phyloP scores from a whole-genome alignment of 2,797 vertebrate genomes.

The Sebastes elongatus region DNA sequence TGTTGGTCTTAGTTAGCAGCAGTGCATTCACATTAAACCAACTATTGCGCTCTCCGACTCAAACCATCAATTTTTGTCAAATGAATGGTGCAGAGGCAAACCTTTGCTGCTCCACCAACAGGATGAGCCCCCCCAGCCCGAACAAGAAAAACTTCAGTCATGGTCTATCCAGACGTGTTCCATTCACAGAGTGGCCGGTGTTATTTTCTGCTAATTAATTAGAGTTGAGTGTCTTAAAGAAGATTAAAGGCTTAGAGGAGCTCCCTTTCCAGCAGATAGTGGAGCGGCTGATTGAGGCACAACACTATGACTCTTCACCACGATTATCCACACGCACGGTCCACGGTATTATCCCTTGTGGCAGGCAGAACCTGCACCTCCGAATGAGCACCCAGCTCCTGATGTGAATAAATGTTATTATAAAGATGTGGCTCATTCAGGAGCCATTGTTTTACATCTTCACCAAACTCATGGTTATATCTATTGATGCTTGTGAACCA shows the following conservation, averaged over 20 bases:
- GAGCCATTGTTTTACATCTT: too few relatives aligned
- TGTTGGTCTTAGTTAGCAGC: background rate
- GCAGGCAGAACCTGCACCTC: background rate
- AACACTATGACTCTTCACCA: background rate
- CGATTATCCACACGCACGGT: background rate
- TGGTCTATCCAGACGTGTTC: conserved; percentile 13
- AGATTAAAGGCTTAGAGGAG: conserved; percentile 64
- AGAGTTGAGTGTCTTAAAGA: conserved; percentile 46
- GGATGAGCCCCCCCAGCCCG: background rate
- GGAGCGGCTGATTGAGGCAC: background rate
- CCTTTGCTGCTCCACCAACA: too few relatives aligned
- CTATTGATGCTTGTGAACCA: too few relatives aligned
- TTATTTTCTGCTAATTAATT: conserved; percentile 58
- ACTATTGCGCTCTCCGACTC: background rate
- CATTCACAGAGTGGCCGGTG: conserved; percentile 21
- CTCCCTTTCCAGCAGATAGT: conserved; percentile 26
- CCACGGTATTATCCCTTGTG: background rate
- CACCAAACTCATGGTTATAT: too few relatives aligned
- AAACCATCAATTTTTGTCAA: too few relatives aligned
- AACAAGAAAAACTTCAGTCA: background rate
- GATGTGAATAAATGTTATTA: too few relatives aligned
- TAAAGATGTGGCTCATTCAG: too few relatives aligned
- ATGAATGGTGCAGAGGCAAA: too few relatives aligned
- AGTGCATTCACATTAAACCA: background rate
- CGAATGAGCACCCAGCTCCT: background rate